Evolutionary conservation across 2,113 vertebrate species (phyloP).

Genomic region (Merops nubicus): DNA sequence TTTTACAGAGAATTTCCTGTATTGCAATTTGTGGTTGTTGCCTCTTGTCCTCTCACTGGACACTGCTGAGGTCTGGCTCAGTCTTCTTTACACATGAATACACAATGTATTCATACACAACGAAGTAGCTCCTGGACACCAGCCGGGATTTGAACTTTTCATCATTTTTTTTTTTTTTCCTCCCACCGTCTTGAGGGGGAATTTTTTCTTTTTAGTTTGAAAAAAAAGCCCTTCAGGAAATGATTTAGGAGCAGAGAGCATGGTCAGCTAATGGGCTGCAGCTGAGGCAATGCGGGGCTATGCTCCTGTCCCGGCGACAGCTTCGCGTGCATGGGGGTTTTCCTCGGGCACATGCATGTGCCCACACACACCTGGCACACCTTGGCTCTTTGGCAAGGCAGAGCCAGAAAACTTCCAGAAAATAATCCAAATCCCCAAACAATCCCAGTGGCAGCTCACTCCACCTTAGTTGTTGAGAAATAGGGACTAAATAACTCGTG

Average conservation of each 20-base stretch:
- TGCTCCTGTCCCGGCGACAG: neutral
- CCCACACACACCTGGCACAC: accelerated
- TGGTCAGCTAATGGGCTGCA: constrained; percentile 71
- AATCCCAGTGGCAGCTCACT: accelerated
- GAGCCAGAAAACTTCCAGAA: neutral
- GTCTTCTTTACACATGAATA: neutral
- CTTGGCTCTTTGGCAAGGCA: too few relatives aligned
- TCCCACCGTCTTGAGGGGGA: neutral
- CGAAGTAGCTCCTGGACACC: neutral
- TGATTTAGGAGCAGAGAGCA: constrained; percentile 70
- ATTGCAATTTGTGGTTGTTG: neutral
- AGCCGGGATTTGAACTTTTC: constrained; percentile 41
- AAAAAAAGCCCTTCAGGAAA: constrained; percentile 72
- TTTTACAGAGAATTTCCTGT: neutral
- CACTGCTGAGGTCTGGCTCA: neutral
- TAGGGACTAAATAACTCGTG: neutral
- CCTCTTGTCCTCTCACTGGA: neutral
- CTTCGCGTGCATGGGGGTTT: accelerated
- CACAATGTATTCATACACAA: neutral
- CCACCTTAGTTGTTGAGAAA: neutral
- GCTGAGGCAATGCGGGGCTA: constrained; percentile 49
- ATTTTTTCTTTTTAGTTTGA: neutral
- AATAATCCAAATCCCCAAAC: neutral
- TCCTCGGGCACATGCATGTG: accelerated
- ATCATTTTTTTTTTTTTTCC: neutral